Evolutionary conservation across 2,113 vertebrate genomes (phyloP), one percentile per base, ranked within the genome.

Genomic region (Ranitomeya imitator): DNA sequence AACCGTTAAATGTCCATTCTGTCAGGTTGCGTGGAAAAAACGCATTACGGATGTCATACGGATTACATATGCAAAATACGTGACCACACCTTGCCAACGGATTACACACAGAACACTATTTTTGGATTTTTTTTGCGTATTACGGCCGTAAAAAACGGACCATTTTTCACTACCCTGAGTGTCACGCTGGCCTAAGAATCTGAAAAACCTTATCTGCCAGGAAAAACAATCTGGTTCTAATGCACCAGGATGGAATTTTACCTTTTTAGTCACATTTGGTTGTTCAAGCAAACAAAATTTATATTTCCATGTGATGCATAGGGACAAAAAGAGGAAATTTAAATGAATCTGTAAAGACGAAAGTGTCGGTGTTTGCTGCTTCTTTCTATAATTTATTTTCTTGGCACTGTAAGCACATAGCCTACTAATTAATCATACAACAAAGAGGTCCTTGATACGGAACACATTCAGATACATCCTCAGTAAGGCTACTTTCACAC

Each of bases 261-360:
- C 87, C 81, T 84, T 88, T 83, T 84, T 65, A 84, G 87, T 61
- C 80, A 77, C 74, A 82, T 82, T 88, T 88, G 79, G 67, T 61
- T 73, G 67, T 60, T 88, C 37, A 83, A 78, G 81, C 86, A 88
- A 83, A 88, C 51, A 83, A n/a, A 88, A 83, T 88, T 80, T 84
- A 77, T 77, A 87, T 88, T 77, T 84, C 45, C 76, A 83, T 88
- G 69, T 61, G 78, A 65, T 84, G 81, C 80, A 87, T 87, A 78
- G 71, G 71, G 51, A 73, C 18, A 23, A 73, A 80, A 87, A 87
- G 51, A 55, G 52, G n/a, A 77, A 71, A 80, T 81, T 69, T 87
- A 87, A 87, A 87, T 87, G 21, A 87, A 80, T 80, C n/a, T 80
- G 86, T 79, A 69, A 65, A 83, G 60, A 45, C 4, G 45, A 84